Conservation (phyloP, 92 coral and sea anemone genomes). For the Umimayanthus chanpuru region DNA sequence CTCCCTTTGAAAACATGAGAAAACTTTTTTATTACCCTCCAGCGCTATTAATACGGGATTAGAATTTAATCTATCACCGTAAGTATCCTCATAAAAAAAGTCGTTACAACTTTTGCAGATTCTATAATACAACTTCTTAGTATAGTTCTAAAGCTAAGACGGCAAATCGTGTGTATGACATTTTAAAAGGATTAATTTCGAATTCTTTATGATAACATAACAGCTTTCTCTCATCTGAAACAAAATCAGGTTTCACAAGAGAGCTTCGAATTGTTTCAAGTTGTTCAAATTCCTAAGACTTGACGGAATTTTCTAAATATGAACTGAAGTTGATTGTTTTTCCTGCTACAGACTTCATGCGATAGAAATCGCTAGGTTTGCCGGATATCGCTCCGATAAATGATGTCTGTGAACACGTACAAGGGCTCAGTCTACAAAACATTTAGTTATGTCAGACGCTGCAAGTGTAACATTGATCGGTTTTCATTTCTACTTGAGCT, state of each 20-base stretch:
- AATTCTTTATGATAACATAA: neutral
- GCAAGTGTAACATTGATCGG: too few species aligned
- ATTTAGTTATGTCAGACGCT: too few species aligned
- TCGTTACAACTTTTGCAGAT: neutral
- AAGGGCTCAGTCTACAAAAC: too few species aligned
- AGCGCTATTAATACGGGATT: neutral
- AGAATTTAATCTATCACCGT: neutral
- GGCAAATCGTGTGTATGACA: neutral
- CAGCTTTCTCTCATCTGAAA: neutral
- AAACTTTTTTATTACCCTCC: conserved; percentile 4
- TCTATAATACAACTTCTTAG: neutral
- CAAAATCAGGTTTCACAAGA: neutral
- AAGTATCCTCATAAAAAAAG: neutral
- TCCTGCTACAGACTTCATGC: neutral
- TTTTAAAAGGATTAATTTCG: neutral
- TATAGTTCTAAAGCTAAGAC: neutral
- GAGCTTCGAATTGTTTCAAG: neutral
- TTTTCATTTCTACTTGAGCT: too few species aligned
- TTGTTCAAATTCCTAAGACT: neutral
- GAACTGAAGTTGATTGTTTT: neutral
- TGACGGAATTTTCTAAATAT: neutral
- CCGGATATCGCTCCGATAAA: neutral
- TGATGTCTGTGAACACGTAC: neutral
- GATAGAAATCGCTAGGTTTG: neutral
- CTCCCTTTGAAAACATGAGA: conserved; percentile 3